Evolutionary conservation across 1,140 invertebrate genomes (phyloP).

Genomic region (Drosophila yakuba): DNA sequence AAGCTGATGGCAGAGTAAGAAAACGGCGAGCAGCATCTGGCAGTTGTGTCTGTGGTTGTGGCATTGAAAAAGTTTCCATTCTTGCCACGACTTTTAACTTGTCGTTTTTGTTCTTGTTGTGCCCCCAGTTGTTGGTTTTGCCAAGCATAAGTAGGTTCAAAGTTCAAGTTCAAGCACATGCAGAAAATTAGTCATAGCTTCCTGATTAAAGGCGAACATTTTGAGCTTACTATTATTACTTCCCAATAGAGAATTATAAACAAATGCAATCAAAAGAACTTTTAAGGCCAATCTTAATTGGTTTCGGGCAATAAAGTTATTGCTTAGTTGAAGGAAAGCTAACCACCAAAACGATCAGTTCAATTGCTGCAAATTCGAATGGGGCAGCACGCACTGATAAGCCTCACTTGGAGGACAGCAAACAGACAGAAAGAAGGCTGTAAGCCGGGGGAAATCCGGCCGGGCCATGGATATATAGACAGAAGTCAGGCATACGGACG

Average conservation of each 20-base stretch:
- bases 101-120: not conserved
- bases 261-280: no score
- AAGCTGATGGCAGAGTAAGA: conserved; percentile 13
- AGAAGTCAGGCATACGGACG: conserved; percentile 21
- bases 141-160: conserved; percentile 48
- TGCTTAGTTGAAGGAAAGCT: not conserved
- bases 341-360: conserved; percentile 14
- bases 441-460: not conserved
- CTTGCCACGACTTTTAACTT: conserved; percentile 33
- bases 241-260: not conserved
- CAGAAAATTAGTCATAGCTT: conserved; percentile 1
- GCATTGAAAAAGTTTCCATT: conserved; percentile 51
- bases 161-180: conserved; percentile 49
- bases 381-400: conserved; percentile 32
- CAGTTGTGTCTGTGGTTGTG: conserved; percentile 30
- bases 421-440: conserved; percentile 10
- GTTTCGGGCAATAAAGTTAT: not conserved
- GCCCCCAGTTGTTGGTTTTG: not conserved
- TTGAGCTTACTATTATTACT: not conserved
- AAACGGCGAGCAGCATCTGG: conserved; percentile 13
- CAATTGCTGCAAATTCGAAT: conserved; percentile 30
- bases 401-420: conserved; percentile 10
- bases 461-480: conserved; percentile 19
- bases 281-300: no score
- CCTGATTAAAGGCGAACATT: not conserved